Base-by-base conservation (phyloP, 37 sponge, comb jelly and placozoan species). In the Cladorhizidae sp. region DNA sequence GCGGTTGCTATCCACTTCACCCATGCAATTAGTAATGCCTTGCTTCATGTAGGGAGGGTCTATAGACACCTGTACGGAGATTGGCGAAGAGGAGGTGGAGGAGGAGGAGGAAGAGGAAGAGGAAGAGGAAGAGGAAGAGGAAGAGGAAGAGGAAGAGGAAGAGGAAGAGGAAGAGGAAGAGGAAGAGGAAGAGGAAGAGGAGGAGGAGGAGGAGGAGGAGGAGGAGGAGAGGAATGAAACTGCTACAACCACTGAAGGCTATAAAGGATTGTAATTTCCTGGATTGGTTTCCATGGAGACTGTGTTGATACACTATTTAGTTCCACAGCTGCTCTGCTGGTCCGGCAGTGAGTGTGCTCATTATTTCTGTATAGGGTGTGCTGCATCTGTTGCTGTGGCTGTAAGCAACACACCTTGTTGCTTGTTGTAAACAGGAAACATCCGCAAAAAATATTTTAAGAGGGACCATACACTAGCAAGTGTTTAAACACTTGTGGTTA, bases 1-100 rank as follows among this genome's bases (percentile, higher is more conserved):
- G 1, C 98, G 88, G n/a, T 78, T 70, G 78, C 51, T 36, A 54
- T 93, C 92, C 67, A 97, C 76, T 54, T 52, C 36, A 38, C 87
- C 87, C 49, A 90, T 74, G 83, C 94, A 91, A 29, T 77, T 79
- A 50, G 93, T 83, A 29, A 83, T 26, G 37, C 78, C 70, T 38
- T 89, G 78, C 90, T 88, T 51, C 29, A 86, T 20, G 8, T 9
- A 37, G 35, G 61, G 73, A 49, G 73, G 73, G 52, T 51, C 32
- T 3, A 65, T 62, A 26, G 58, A 33, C 3, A 45, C 14, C 56
- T 61, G 63, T 69, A 45, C 5, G 49, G 49, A 45, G 49, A 12
- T 45, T 45, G 9, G 49, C 49, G 5, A 45, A 12, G 9, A 45
- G 49, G 49, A 45, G 49, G 5, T 45, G 61, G 61, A 28, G 26